phyloP scores from a whole-genome alignment of 2,797 vertebrate species.

The Cryptoblepharus egeriae region DNA sequence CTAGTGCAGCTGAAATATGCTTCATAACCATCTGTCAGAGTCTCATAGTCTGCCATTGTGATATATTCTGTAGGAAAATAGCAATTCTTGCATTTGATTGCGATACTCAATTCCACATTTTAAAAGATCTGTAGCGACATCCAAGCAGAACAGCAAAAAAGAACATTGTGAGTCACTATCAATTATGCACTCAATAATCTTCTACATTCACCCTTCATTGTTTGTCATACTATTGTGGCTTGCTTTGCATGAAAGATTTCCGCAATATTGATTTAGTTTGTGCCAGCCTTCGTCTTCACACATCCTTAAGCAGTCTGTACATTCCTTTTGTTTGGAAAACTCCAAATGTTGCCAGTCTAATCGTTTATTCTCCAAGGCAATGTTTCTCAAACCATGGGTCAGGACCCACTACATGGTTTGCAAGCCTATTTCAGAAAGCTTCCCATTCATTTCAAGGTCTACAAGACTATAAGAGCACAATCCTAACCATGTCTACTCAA shows the following conservation, averaged over 20 bases:
- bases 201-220: conserved; percentile 21
- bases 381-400: too few relatives aligned
- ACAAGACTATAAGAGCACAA: too few relatives aligned
- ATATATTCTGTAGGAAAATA: not conserved
- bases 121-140: conserved; percentile 5
- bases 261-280: conserved; percentile 54
- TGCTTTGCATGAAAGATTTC: conserved; percentile 43
- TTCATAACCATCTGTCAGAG: conserved; percentile 22
- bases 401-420: too few relatives aligned
- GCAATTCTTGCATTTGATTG: conserved; percentile 41
- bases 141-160: conserved; percentile 13
- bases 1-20: not conserved
- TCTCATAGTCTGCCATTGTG: not conserved
- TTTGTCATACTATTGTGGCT: conserved; percentile 36
- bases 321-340: not conserved
- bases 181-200: conserved; percentile 41
- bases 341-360: conserved; percentile 36
- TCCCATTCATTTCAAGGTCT: too few relatives aligned
- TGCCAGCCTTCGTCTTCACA: conserved; percentile 57
- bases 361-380: conserved; percentile 32
- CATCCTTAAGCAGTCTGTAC: conserved; percentile 37
- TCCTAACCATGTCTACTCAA: too few relatives aligned
- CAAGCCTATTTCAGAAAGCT: too few relatives aligned
- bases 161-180: conserved; percentile 17
- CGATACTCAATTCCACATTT: not conserved